Base-by-base conservation (phyloP, 2,113 vertebrate species). In the Leptocoma aspasia region DNA sequence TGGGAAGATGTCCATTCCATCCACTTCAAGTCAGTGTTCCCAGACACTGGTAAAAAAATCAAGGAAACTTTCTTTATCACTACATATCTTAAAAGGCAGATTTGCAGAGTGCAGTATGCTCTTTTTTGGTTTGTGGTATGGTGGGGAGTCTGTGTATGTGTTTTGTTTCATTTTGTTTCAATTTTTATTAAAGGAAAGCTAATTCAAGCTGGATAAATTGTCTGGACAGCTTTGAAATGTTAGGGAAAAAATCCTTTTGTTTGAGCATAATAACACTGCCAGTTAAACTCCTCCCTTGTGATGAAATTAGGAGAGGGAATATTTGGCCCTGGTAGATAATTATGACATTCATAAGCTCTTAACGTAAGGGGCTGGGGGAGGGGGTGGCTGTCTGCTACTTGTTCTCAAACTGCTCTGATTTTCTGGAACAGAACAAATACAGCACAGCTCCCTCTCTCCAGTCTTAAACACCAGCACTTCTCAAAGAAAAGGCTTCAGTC, bases 321-420 rank as follows among this genome's bases (percentile, higher is more conserved):
- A 92, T 90, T 96, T 97, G 97, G 75, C 81, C 72, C 86, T 66
- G 26, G 87, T 91, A 97, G 89, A 94, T 96, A 96, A 98, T 97
- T 95, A 97, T 73, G 57, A 80, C 91, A 96, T 95, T 96, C 92
- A 89, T 80, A 92, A 96, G 72, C 76, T 95, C 72, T 96, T 93
- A 96, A 70, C 20, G 66, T 89, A 61, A 91, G 42, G 47, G 21
- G 33, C 4, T 82, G 59, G 47, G 63, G 50, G 56, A 85, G 19
- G 64, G 61, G 47, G 12, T 80, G 93, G 26, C 54, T 91, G 35
- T 92, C 89, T 82, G 90, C 54, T 87, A 82, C 84, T 93, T 54
- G 65, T 82, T 90, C 96, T 97, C 94, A 90, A 95, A 96, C 86
- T 82, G 80, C 92, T 97, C 75, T 57, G 63, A 90, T 96, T 96